Evolutionary conservation across 2,888 invertebrate genomes (phyloP).

Genomic region (Meteorus colon): DNA sequence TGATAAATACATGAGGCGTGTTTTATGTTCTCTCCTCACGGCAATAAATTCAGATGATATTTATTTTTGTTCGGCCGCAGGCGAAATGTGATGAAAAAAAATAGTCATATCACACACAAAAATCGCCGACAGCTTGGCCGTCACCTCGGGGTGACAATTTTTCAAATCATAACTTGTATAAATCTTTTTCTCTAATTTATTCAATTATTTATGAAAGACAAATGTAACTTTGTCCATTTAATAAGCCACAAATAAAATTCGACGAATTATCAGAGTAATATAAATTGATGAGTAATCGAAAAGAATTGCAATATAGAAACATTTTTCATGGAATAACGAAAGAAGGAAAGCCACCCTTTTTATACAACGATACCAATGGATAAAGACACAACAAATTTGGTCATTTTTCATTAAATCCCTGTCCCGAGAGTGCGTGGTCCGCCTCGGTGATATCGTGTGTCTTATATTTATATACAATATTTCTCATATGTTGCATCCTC

Average conservation of each 20-base stretch:
- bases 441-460: slow-evolving; percentile 59
- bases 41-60: slow-evolving; percentile 65
- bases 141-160: background rate
- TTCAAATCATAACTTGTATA: background rate
- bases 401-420: slow-evolving; percentile 69
- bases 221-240: background rate
- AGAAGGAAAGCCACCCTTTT: slow-evolving; percentile 46
- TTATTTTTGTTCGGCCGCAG: slow-evolving; percentile 59
- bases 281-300: background rate
- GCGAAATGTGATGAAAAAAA: background rate
- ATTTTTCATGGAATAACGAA: slow-evolving; percentile 38
- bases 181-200: background rate
- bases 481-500: slow-evolving; percentile 57
- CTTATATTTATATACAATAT: slow-evolving; percentile 49
- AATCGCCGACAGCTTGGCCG: slow-evolving; percentile 1
- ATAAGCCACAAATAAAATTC: background rate
- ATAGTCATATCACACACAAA: background rate
- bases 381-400: slow-evolving; percentile 65
- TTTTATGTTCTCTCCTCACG: slow-evolving; percentile 62
- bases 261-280: too few species aligned
- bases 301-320: slow-evolving; percentile 17
- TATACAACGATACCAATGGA: slow-evolving; percentile 34
- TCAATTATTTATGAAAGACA: background rate
- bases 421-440: slow-evolving; percentile 58
- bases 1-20: slow-evolving; percentile 69